These are phyloP conservation scores for Oplegnathus fasciatus DNA, from an alignment of 2,113 vertebrate species.

Conservation along the genomic window DNA sequence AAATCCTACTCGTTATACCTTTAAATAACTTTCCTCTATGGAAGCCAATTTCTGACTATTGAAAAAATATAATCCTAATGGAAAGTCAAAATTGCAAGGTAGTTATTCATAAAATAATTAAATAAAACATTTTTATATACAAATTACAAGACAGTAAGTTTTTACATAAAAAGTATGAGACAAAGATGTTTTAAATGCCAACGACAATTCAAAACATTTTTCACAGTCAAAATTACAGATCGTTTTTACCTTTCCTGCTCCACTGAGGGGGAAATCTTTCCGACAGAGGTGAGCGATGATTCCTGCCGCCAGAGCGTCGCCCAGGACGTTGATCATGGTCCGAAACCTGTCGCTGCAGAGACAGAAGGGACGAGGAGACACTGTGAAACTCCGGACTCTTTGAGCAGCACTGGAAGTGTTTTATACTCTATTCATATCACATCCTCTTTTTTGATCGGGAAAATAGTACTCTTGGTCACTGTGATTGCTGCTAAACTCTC, in stretches of 20 bases:
- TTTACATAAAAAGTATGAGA: background rate
- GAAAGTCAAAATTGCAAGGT: too few relatives aligned
- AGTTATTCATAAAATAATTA: too few relatives aligned
- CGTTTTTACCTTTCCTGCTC: constrained; percentile 68
- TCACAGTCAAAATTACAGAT: background rate
- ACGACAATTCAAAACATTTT: background rate
- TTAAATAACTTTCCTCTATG: background rate
- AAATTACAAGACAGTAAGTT: too few relatives aligned
- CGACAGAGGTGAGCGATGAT: constrained; percentile 88
- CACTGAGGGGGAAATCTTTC: constrained; percentile 86
- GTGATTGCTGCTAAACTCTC: too few relatives aligned
- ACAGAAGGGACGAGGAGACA: background rate
- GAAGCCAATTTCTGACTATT: background rate
- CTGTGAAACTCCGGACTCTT: background rate
- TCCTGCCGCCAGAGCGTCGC: constrained; percentile 90
- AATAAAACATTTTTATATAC: too few relatives aligned
- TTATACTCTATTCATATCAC: background rate
- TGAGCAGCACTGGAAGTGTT: background rate
- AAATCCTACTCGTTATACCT: too few relatives aligned
- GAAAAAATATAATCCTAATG: background rate
- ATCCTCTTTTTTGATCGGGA: background rate
- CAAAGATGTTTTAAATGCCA: background rate
- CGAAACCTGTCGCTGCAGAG: constrained; percentile 86
- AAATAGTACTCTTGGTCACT: too few relatives aligned
- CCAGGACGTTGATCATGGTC: constrained; percentile 90